Evolutionary conservation across 2,797 vertebrate species (phyloP).

Genomic region (Haliaeetus albicilla): DNA sequence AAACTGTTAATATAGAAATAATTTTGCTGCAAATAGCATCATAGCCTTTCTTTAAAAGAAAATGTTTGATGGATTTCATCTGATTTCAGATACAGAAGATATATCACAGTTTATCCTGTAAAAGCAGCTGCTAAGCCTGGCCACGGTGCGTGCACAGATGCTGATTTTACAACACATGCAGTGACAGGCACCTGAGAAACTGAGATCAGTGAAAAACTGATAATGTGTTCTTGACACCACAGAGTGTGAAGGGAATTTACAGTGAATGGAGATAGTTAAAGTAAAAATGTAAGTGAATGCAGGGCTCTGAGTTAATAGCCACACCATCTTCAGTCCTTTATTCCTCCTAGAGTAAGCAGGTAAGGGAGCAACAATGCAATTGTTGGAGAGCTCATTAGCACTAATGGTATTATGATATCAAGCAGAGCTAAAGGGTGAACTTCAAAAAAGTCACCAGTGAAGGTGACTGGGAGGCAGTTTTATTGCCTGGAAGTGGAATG

Average conservation of each 20-base stretch:
- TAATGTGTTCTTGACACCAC: conserved; percentile 26
- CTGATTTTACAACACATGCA: conserved; percentile 18
- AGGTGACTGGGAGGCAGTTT: not conserved
- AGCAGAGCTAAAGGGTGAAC: conserved; percentile 18
- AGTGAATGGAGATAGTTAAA: not conserved
- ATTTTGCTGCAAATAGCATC: not conserved
- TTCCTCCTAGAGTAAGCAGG: not conserved
- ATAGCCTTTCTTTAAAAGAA: not conserved
- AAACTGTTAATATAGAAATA: conserved; percentile 31
- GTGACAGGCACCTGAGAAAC: conserved; percentile 27
- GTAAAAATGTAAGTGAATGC: not conserved
- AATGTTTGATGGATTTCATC: not conserved
- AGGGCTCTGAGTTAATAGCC: not conserved
- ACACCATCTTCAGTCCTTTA: not conserved
- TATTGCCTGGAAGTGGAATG: not conserved
- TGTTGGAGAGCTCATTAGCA: conserved; percentile 41
- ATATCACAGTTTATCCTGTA: not conserved
- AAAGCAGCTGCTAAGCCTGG: conserved; percentile 18
- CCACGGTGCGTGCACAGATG: not conserved
- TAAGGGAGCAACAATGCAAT: not conserved
- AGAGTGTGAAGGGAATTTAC: conserved; percentile 14
- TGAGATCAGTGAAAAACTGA: conserved; percentile 3
- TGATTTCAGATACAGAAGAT: not conserved
- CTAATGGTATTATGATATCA: not conserved
- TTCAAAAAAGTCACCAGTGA: not conserved